Base-by-base conservation (phyloP, 2,113 vertebrate species). In the Neoarius graeffei region DNA sequence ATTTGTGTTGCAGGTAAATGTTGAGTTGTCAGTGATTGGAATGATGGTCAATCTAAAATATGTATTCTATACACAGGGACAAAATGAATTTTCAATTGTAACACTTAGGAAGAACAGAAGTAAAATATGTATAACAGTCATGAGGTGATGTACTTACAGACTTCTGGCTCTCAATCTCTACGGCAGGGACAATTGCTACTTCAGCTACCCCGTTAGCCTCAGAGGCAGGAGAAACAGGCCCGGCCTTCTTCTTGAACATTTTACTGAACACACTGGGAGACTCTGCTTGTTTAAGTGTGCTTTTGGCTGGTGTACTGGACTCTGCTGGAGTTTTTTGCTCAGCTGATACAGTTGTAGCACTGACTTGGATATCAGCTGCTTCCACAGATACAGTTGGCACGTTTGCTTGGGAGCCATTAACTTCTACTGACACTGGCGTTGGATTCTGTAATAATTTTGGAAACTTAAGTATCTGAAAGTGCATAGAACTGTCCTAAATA, bases 211-310 rank as follows among this genome's bases (percentile, higher is more conserved):
- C 52, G 0, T 67, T 62, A 52, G 4, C 59, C 64, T 89, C 84
- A 73, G 66, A 35, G 23, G 27, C 67, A 81, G 86, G 30, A 10
- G 87, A 82, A 17, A 59, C 73, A 42, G 59, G 10, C 57, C 48
- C 96, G 67, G 95, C 94, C 73, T 91, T 90, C 93, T 94, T 91
- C 84, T 89, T 96, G 93, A 97, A 97, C 88, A 97, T 86, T 87
- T 92, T 96, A 85, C 95, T 94, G 3, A 97, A 94, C 88, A 97
- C 90, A 64, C 88, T 92, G 62, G 93, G 3, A 89, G 90, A 91
- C 23, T 82, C 87, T 7, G 35, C 60, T 62, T 73, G 50, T 60
- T 89, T 88, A 23, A 84, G 67, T 27, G 84, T 81, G 42, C 69
- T 85, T 66, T 56, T 92, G 54, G 30, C 85, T n/a, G 88, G 59